Percentiles rank a stretch among this genome's conserved stretches.
Evolutionary conservation across 1,140 invertebrate species (phyloP).

Genomic region (Parapsyche elsis): DNA sequence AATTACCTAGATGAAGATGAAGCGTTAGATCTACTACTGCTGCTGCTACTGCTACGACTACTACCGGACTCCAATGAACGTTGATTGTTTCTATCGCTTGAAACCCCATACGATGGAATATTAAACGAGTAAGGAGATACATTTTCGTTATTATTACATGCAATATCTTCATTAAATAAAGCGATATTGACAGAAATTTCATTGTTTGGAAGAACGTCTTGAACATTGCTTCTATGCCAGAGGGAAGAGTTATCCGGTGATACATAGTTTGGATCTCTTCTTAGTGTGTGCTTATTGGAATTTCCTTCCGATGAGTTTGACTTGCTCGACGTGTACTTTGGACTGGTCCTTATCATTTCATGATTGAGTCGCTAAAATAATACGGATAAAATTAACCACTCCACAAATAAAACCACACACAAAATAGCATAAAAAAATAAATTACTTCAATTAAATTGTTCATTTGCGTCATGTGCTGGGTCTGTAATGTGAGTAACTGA

Average conservation of each 20-base stretch:
- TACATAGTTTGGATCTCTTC: slow-evolving; percentile 54
- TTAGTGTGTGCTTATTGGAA: slow-evolving; percentile 38
- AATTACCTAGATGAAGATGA: slow-evolving; percentile 44
- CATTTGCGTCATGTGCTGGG: slow-evolving; percentile 83
- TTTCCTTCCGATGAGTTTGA: slow-evolving; percentile 60
- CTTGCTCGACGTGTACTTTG: slow-evolving; percentile 57
- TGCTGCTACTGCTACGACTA: too few species aligned
- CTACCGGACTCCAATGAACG: not conserved
- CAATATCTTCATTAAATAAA: not conserved
- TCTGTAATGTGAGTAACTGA: slow-evolving; percentile 83
- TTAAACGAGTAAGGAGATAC: slow-evolving; percentile 14
- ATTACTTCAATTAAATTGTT: slow-evolving; percentile 86
- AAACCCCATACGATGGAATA: slow-evolving; percentile 1
- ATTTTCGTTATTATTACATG: slow-evolving; percentile 21
- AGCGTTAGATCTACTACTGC: slow-evolving; percentile 40
- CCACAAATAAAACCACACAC: not conserved
- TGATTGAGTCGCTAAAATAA: slow-evolving; percentile 73
- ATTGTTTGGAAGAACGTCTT: not conserved
- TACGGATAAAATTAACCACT: slow-evolving; percentile 15
- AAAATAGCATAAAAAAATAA: slow-evolving; percentile 19
- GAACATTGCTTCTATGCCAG: slow-evolving; percentile 22
- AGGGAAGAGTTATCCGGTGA: slow-evolving; percentile 54
- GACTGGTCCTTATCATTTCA: slow-evolving; percentile 75
- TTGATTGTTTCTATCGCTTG: slow-evolving; percentile 27
- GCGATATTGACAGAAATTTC: not conserved